Conservation (phyloP, 35 echinoderm and acorn worm genomes). For the Hemicentrotus pulcherrimus region DNA sequence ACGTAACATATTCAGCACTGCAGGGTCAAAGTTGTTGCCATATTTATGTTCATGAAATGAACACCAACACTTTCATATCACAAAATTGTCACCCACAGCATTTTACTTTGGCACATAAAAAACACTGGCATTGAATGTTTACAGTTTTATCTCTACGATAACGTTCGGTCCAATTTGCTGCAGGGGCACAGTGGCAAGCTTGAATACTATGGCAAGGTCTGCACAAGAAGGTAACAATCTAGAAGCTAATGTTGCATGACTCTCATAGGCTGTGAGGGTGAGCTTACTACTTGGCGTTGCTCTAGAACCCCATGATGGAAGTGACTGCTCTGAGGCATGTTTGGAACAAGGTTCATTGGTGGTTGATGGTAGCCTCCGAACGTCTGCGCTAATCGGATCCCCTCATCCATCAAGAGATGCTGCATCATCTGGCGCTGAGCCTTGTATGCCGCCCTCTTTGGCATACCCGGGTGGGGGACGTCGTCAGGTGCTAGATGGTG, state of each 20-base stretch:
- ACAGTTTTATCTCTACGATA: not conserved
- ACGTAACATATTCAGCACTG: too few relatives aligned
- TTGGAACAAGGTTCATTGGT: not conserved
- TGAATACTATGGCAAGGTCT: not conserved
- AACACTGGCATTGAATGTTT: not conserved
- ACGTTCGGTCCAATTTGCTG: not conserved
- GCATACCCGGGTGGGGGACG: slow-evolving; percentile 30
- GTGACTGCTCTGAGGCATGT: slow-evolving; percentile 13
- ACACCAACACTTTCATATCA: not conserved
- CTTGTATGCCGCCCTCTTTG: slow-evolving; percentile 57
- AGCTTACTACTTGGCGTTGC: not conserved
- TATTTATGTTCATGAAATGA: not conserved
- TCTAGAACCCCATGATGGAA: not conserved
- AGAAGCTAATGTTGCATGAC: not conserved
- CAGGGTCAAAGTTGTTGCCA: too few relatives aligned
- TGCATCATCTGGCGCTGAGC: slow-evolving; percentile 70
- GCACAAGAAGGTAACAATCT: not conserved
- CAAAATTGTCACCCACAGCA: not conserved
- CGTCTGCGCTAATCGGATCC: slow-evolving; percentile 75
- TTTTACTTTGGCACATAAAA: not conserved
- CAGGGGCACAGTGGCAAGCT: not conserved
- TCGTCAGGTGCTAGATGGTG: not conserved
- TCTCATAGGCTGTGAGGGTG: not conserved
- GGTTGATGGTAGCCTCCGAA: slow-evolving; percentile 20
- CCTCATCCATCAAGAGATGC: slow-evolving; percentile 86